Base-by-base conservation (phyloP, 2,113 vertebrate genomes). In the Mionectes macconnelli region DNA sequence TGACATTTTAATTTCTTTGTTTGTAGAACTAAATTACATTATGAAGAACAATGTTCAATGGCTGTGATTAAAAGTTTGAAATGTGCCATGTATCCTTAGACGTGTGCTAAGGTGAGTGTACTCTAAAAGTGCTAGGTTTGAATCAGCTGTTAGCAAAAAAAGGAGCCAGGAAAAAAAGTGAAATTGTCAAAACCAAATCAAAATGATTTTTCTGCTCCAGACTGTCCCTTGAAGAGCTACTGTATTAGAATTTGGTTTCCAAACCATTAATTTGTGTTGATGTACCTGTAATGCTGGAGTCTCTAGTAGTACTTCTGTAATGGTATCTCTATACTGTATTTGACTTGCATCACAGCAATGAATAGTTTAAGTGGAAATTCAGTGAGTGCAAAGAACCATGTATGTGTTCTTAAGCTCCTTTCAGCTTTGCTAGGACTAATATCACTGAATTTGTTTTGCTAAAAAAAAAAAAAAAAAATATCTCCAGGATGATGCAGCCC, bases 1-100 rank as follows among this genome's bases (percentile, higher is more conserved):
- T 76, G 87, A 77, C 60, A 57, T 68, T 93, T 93, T 91, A 89
- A 91, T 87, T 91, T 60, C 56, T 62, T 82, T 83, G 89, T 82
- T 85, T 90, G 88, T 52, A 92, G 94, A 59, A 66, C 33, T 79
- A 27, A 63, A 67, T 93, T 24, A 75, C 40, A 15, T 78, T 49
- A 67, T 53, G 73, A 60, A 80, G 76, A 93, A 60, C 10, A 24
- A 53, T 52, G 44, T 31, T 78, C 19, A 16, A 30, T 37, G 56
- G 30, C 68, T 90, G 64, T 63, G 68, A 86, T 88, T 91, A 84
- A 40, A 90, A 85, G 68, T 93, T 40, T 90, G 68, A 92, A 81
- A 90, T 45, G 59, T 86, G 37, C 57, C 42, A 9, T 35, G 39
- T 25, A 68, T 35, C 39, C 84, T 63, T 40, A 88, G 30, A 85